Percentiles rank a stretch among this genome's conserved stretches.
These are phyloP conservation scores for Dicaeum eximium DNA, from an alignment of 2,113 vertebrate species.

Conservation along the genomic window DNA sequence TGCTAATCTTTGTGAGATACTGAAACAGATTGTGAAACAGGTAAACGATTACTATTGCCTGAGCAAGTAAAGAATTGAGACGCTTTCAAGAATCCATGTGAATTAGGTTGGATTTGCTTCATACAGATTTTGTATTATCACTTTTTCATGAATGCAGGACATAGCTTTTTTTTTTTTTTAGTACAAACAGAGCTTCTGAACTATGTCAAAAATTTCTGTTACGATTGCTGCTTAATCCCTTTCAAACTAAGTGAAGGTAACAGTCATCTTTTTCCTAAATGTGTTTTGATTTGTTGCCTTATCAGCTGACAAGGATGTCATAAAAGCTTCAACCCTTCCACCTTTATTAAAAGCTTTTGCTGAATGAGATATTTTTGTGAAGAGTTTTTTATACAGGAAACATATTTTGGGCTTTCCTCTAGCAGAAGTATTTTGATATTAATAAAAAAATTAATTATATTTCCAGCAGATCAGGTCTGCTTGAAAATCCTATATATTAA, in stretches of 20 bases:
- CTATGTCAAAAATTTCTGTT: background rate
- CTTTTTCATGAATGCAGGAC: background rate
- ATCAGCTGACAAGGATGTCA: background rate
- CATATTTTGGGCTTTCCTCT: background rate
- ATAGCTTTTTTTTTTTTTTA: background rate
- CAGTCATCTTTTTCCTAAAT: background rate
- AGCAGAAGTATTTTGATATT: background rate
- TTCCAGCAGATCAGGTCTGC: background rate
- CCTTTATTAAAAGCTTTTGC: background rate
- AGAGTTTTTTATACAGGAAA: background rate
- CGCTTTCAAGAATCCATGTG: background rate
- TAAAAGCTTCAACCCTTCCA: background rate
- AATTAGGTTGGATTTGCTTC: background rate
- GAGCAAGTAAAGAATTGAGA: background rate
- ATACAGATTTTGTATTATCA: background rate
- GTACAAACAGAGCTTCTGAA: background rate
- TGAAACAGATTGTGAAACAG: background rate
- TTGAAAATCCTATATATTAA: background rate
- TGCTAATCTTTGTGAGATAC: background rate
- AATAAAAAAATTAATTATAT: background rate
- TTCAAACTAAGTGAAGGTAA: background rate
- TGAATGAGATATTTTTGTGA: background rate
- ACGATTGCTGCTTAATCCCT: background rate
- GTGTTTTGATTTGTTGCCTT: background rate
- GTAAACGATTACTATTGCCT: background rate